Evolutionary conservation across 2,888 invertebrate species (phyloP), one percentile per base, ranked within the genome.

Genomic region (Amiota communis): DNA sequence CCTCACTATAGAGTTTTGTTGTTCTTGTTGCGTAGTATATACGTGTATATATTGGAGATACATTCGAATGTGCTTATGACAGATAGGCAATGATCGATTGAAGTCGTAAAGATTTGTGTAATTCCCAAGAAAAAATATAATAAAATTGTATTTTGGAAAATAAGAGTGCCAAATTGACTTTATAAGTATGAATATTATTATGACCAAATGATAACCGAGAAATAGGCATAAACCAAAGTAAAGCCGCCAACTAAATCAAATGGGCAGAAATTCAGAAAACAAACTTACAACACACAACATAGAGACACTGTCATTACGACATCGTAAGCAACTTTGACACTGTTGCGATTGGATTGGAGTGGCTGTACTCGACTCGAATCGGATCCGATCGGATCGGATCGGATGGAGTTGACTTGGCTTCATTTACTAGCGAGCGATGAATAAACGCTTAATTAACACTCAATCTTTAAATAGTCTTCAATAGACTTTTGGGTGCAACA

Each of bases 401-500:
- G 59, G 20, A 20, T 59, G 11, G 59, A 59, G 11, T 15, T 59
- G 59, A 59, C 59, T 59, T 59, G 20, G 20, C 8, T 51, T 51
- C 53, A 51, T 12, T 59, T 67, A 36, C 36, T 36, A 36, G 51
- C 51, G 51, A 61, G 59, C 61, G 80, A 74, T 86, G 83, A 84
- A 84, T 84, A 84, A 84, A 84, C 81, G 86, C 83, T 84, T 84
- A 84, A 84, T 84, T 84, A 84, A 84, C 83, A 84, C 83, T 85
- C 83, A 84, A 86, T 85, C 36, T 36, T 77, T 79, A 78, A 53
- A 72, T 59, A 20, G 17, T 59, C 59, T 59, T 15, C 59, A 8
- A 13, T 15, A 53, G 15, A 15, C 53, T 23, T 13, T 15, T 53
- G 53, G 15, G 53, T 15, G 53, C 53, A 59, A 59, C 20, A 20